Evolutionary conservation across 2,113 vertebrate genomes (phyloP), one percentile per base, ranked within the genome.

Genomic region (Ptychochromis oligacanthus): DNA sequence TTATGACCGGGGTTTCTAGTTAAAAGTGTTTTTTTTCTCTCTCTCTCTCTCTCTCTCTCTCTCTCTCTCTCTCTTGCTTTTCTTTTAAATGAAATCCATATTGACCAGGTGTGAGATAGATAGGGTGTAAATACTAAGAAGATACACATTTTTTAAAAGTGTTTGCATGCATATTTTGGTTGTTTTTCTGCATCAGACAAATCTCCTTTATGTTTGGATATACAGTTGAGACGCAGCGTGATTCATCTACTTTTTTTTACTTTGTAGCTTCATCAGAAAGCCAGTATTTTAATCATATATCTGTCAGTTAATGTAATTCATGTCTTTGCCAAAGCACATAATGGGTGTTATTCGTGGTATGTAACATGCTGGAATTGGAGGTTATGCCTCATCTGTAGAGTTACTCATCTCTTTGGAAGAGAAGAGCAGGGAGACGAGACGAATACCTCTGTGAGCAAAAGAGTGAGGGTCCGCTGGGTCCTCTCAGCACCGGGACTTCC

Each of bases 91-190:
- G 7, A 76, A 58, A 58, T 76, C 34, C 52, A 13, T 0, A 43
- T 58, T 43, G 4, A 18, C 7, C 24, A 1, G 22, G 7, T 75
- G 24, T 5, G 17, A 31, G 52, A 72, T 2, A 52, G 46, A 28
- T 0, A 0, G 40, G 22, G 15, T 49, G 24, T 70, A 31, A 70
- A 52, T 1, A 70, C 0, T 43, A 70, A 70, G 8, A 46, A 67
- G 38, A 26, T 22, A 40, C 0, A 0, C 38, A 0, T 38, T 61
- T n/a, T 3, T 55, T n/a, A 5, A 5, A 36, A 36, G 28, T 9
- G 1, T 3, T 38, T 24, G 43, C 43, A 46, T 24, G 43, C 43
- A 46, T 15, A 46, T 28, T 7, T 0, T 0, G 15, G 17, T 31
- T 20, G 24, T 13, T 52, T 5, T 72, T 72, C 26, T 31, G 49